A percentile compares a stretch with the other conserved stretches of the same genome.
Conservation (phyloP, 2,797 vertebrate genomes). For the Lithobates sylvaticus region DNA sequence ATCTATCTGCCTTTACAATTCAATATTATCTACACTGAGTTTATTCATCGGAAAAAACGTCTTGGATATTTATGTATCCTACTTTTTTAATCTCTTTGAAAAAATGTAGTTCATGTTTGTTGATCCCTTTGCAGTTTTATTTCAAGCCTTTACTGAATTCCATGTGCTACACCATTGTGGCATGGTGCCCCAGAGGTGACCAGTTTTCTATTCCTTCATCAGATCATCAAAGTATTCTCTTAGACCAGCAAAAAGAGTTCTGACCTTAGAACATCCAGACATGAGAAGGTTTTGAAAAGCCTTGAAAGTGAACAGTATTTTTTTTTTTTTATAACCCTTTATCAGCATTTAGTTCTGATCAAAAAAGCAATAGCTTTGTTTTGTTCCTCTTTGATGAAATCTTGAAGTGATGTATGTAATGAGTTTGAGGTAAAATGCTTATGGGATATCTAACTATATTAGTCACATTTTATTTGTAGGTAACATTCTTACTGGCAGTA, state of each 20-base stretch:
- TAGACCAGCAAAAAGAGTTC: slow-evolving; percentile 14
- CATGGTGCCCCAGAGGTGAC: slow-evolving; percentile 10
- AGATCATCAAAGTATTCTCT: slow-evolving; percentile 25
- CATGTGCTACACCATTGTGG: not conserved
- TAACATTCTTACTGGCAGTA: too few relatives aligned
- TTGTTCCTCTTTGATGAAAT: not conserved
- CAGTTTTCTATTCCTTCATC: slow-evolving; percentile 16
- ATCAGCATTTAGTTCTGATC: not conserved
- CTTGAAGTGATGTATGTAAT: not conserved
- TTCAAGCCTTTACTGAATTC: not conserved
- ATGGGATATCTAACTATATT: not conserved
- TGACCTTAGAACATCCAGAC: slow-evolving; percentile 11
- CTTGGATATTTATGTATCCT: not conserved
- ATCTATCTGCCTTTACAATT: too few relatives aligned
- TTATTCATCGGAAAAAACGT: not conserved
- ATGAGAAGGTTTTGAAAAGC: not conserved
- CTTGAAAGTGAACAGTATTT: not conserved
- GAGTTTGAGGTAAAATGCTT: not conserved
- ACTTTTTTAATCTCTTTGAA: not conserved
- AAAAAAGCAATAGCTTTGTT: not conserved
- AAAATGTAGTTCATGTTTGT: not conserved
- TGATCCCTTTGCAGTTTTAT: not conserved
- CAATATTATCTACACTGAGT: too few relatives aligned
- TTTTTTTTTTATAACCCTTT: not conserved
- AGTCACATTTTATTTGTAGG: not conserved